Percentiles rank a stretch among this genome's conserved stretches.
phyloP scores from a whole-genome alignment of 2,888 invertebrate species.

The Apodemia mormo region DNA sequence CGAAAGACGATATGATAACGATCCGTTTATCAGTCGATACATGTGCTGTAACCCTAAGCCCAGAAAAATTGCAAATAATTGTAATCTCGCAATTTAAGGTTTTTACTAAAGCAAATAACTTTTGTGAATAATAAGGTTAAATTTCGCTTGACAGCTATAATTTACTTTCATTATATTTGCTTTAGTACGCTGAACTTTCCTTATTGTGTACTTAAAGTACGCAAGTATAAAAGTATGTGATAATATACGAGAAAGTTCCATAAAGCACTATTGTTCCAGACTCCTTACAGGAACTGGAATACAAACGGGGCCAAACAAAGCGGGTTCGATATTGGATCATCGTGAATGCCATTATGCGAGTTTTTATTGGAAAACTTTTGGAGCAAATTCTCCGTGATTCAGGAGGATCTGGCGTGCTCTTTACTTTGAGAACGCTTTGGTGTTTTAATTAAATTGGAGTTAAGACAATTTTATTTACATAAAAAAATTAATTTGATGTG shows the following conservation, averaged over 20 bases:
- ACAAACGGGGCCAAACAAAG: conserved; percentile 27
- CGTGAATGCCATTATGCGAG: conserved; percentile 47
- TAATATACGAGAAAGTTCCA: conserved; percentile 11
- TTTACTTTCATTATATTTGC: not conserved
- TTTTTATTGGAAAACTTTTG: conserved; percentile 62
- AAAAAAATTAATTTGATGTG: too few species aligned
- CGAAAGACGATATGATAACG: too few species aligned
- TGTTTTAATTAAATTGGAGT: conserved; percentile 1
- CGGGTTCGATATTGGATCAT: conserved; percentile 40
- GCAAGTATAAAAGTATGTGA: conserved; percentile 14
- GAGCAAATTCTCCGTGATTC: conserved; percentile 32
- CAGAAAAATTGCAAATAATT: too few species aligned
- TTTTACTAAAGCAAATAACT: too few species aligned
- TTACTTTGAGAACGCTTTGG: conserved; percentile 15
- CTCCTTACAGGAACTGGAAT: conserved; percentile 13
- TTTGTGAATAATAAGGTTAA: not conserved
- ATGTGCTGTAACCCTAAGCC: too few species aligned
- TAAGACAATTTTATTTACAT: not conserved
- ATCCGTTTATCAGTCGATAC: too few species aligned
- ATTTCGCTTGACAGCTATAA: not conserved
- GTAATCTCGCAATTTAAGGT: too few species aligned
- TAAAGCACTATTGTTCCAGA: conserved; percentile 21
- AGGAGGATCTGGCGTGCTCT: conserved; percentile 26
- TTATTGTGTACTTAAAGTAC: conserved; percentile 1
- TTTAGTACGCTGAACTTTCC: not conserved